Evolutionary conservation across 1,140 invertebrate species (phyloP).

Genomic region (Leptonema lineaticorne): DNA sequence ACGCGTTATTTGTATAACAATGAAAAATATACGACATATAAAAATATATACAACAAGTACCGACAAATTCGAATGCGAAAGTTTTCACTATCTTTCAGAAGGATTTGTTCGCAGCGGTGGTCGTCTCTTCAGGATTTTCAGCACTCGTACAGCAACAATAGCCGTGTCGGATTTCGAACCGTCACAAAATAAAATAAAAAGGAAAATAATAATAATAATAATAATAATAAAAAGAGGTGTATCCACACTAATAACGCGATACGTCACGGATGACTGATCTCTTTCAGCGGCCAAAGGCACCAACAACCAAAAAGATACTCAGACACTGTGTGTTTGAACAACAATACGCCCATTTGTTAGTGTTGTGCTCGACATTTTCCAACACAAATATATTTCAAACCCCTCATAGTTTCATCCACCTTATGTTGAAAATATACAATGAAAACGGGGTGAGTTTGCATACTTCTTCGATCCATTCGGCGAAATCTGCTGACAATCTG

Average conservation of each 20-base stretch:
- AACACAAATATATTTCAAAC: neutral
- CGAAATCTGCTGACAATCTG: neutral
- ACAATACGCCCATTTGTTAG: constrained; percentile 14
- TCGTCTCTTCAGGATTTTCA: neutral
- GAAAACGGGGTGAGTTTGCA: neutral
- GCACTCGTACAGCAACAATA: neutral
- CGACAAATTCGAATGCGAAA: too few species aligned
- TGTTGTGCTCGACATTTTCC: neutral
- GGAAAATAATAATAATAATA: too few species aligned
- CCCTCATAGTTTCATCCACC: neutral
- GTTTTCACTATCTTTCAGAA: too few species aligned
- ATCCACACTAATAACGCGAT: constrained; percentile 16
- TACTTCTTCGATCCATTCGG: neutral
- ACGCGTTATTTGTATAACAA: too few species aligned
- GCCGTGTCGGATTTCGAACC: neutral
- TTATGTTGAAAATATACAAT: neutral
- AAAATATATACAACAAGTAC: too few species aligned
- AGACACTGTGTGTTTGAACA: neutral
- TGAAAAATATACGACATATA: too few species aligned
- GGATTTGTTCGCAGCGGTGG: too few species aligned
- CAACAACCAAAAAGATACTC: neutral
- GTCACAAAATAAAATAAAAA: too few species aligned
- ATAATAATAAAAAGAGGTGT: too few species aligned
- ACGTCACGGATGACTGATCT: constrained; percentile 23
- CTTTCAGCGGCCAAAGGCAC: neutral